Percentiles rank a stretch among this genome's conserved stretches.
Evolutionary conservation across 2,113 vertebrate genomes (phyloP).

Genomic region (Scytalopus superciliaris): DNA sequence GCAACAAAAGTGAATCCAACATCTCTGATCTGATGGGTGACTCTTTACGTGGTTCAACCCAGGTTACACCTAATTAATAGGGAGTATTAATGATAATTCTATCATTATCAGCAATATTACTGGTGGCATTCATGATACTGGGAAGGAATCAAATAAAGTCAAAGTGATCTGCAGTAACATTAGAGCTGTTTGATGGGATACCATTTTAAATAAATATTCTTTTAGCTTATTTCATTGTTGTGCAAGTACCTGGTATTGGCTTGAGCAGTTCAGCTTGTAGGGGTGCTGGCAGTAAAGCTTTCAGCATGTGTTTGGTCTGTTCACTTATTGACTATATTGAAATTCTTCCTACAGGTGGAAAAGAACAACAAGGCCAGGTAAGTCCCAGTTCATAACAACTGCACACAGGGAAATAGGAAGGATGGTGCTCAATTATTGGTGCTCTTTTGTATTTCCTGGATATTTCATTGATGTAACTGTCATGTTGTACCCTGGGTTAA

Average conservation of each 20-base stretch:
- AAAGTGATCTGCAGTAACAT: neutral
- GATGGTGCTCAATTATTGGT: neutral
- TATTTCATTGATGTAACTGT: neutral
- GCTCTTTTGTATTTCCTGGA: neutral
- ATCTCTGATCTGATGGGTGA: neutral
- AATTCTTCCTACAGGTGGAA: constrained; percentile 36
- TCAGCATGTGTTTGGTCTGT: neutral
- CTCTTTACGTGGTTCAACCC: neutral
- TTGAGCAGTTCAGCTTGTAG: neutral
- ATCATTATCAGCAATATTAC: neutral
- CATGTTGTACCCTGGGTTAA: neutral
- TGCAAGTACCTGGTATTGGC: neutral
- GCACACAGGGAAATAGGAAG: neutral
- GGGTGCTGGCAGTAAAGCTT: neutral
- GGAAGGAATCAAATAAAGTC: constrained; percentile 29
- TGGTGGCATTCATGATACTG: neutral
- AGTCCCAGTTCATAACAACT: neutral
- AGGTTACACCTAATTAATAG: neutral
- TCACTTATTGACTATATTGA: neutral
- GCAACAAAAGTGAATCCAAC: neutral
- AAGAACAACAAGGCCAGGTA: constrained; percentile 30
- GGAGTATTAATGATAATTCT: neutral
- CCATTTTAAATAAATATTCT: neutral
- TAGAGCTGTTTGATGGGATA: constrained; percentile 11
- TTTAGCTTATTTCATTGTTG: neutral